These are phyloP conservation scores for Torymus auratus DNA, from an alignment of 2,888 invertebrate genomes.

Conservation along the genomic window DNA sequence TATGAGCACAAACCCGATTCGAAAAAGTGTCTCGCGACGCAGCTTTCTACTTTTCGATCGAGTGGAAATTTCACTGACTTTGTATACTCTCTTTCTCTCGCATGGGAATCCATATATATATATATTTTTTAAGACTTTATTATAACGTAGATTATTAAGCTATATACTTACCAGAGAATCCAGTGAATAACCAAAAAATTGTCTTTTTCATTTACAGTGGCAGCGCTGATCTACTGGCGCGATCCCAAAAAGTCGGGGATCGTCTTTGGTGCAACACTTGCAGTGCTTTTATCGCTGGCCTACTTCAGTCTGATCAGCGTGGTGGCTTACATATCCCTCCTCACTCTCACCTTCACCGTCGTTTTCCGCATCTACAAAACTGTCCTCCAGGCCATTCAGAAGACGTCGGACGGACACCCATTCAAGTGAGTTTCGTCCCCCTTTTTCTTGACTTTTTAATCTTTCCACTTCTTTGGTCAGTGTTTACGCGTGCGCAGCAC, in stretches of 20 bases:
- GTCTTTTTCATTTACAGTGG: constrained; percentile 82
- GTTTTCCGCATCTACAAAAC: constrained; percentile 98
- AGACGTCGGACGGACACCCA: constrained; percentile 96
- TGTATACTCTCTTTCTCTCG: too few species aligned
- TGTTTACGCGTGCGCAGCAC: background rate
- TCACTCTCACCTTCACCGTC: constrained; percentile 90
- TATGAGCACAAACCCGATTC: too few species aligned
- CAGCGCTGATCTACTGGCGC: constrained; percentile 98
- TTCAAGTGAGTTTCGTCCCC: constrained; percentile 88
- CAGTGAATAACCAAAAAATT: background rate
- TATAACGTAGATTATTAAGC: too few species aligned
- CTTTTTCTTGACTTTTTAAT: background rate
- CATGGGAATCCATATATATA: too few species aligned
- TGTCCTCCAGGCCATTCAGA: constrained; percentile 96
- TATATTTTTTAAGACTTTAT: too few species aligned
- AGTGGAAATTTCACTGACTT: too few species aligned
- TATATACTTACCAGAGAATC: background rate
- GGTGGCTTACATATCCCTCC: constrained; percentile 92
- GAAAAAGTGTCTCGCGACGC: too few species aligned
- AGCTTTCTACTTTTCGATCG: too few species aligned
- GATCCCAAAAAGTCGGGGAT: constrained; percentile 95
- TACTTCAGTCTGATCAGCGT: constrained; percentile 97
- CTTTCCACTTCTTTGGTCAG: background rate
- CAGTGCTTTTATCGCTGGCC: constrained; percentile 94
- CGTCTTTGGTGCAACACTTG: constrained; percentile 93